Percentiles rank a stretch among this genome's conserved stretches.
Conservation (phyloP, 2,113 vertebrate species). For the Pungitius pungitius region DNA sequence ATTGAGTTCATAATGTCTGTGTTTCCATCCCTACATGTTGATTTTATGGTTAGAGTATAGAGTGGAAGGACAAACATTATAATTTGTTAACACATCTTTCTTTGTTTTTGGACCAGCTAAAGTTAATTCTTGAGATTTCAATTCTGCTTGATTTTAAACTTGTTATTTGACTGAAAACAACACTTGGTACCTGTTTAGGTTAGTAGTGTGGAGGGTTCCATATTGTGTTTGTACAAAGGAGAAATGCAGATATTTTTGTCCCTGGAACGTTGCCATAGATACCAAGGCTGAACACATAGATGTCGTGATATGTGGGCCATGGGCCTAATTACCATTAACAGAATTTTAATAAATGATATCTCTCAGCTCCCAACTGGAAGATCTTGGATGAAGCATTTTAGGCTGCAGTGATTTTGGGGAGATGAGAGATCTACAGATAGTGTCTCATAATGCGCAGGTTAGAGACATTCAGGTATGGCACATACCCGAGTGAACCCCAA, state of each 20-base stretch:
- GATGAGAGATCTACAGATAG: background rate
- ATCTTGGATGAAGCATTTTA: background rate
- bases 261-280: background rate
- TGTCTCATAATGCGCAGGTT: no score
- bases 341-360: background rate
- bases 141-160: background rate
- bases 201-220: background rate
- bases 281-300: background rate
- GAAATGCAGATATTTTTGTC: background rate
- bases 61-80: background rate
- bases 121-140: background rate
- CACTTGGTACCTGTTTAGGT: no score
- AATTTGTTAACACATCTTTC: background rate
- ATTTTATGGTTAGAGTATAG: background rate
- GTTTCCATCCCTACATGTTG: background rate
- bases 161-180: background rate
- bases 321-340: background rate
- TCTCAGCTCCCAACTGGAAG: background rate
- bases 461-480: slow-evolving; percentile 11
- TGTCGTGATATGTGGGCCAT: background rate
- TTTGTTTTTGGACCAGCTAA: background rate
- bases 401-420: background rate
- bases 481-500: slow-evolving; percentile 26
- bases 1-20: background rate
- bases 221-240: background rate